Percentiles rank a stretch among this genome's conserved stretches.
phyloP scores from a whole-genome alignment of 2,113 vertebrate genomes.

The Malurus melanocephalus region DNA sequence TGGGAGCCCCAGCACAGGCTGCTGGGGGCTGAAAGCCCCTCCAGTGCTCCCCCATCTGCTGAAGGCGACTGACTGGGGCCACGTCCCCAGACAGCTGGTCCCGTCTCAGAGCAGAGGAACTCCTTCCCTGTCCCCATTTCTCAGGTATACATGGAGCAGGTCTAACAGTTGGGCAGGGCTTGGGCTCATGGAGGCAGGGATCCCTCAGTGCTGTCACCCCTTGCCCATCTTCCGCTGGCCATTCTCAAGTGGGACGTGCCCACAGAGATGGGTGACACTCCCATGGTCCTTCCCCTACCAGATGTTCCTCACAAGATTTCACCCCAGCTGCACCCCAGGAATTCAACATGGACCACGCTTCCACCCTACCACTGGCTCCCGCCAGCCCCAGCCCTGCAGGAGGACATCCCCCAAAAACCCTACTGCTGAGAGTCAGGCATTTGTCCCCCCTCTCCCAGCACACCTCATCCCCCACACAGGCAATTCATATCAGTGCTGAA shows the following conservation, averaged over 20 bases:
- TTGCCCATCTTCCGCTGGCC: not conserved
- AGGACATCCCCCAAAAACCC: no score
- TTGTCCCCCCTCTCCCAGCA: no score
- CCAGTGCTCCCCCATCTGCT: not conserved
- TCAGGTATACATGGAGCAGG: not conserved
- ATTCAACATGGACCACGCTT: accelerated
- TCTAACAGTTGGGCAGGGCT: not conserved
- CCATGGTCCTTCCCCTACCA: not conserved
- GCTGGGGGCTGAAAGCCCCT: not conserved
- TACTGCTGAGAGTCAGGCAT: no score
- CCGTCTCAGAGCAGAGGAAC: not conserved
- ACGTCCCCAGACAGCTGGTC: not conserved
- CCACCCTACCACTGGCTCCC: not conserved
- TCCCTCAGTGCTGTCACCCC: not conserved
- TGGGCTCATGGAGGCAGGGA: not conserved
- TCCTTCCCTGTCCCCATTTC: not conserved
- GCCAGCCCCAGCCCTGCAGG: not conserved
- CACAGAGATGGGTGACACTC: accelerated
- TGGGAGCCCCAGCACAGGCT: not conserved
- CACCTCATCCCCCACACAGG: no score
- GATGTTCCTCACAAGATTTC: not conserved
- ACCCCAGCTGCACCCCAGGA: not conserved
- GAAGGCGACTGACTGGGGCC: not conserved
- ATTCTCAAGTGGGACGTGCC: not conserved
- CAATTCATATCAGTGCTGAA: no score